A percentile compares a stretch with the other conserved stretches of the same genome.
Evolutionary conservation across 2,888 invertebrate genomes (phyloP).

Genomic region (Exephanes ischioxanthus): DNA sequence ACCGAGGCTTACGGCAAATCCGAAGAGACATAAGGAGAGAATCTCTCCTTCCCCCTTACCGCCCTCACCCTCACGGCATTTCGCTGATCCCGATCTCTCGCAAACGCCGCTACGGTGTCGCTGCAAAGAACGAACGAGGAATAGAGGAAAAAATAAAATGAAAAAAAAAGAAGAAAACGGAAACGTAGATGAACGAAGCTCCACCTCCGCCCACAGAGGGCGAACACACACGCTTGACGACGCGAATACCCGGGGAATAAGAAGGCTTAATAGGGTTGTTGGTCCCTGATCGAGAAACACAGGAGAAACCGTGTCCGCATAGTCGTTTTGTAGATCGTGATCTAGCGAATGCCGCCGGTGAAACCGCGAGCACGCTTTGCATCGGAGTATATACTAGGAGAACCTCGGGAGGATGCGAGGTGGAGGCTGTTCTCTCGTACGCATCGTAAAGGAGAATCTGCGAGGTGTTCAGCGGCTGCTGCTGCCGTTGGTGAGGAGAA

Average conservation of each 20-base stretch:
- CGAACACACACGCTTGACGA: slow-evolving; percentile 60
- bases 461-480: neutral
- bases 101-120: slow-evolving; percentile 67
- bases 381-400: neutral
- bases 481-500: slow-evolving; percentile 25
- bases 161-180: slow-evolving; percentile 23
- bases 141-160: slow-evolving; percentile 20
- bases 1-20: neutral
- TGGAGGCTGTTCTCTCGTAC: slow-evolving; percentile 14
- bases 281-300: slow-evolving; percentile 58
- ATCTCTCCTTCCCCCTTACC: slow-evolving; percentile 24
- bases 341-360: slow-evolving; percentile 52
- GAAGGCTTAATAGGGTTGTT: slow-evolving; percentile 69
- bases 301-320: slow-evolving; percentile 21
- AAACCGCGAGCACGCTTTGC: slow-evolving; percentile 34
- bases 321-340: slow-evolving; percentile 53
- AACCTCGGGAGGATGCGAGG: slow-evolving; percentile 10
- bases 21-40: slow-evolving; percentile 17
- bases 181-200: slow-evolving; percentile 44
- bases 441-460: slow-evolving; percentile 38
- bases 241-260: slow-evolving; percentile 45
- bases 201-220: slow-evolving; percentile 55
- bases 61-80: slow-evolving; percentile 70
- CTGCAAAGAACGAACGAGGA: slow-evolving; percentile 63
- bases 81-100: slow-evolving; percentile 74